Evolutionary conservation across 1,140 invertebrate genomes (phyloP).

Genomic region (Zophobas morio): DNA sequence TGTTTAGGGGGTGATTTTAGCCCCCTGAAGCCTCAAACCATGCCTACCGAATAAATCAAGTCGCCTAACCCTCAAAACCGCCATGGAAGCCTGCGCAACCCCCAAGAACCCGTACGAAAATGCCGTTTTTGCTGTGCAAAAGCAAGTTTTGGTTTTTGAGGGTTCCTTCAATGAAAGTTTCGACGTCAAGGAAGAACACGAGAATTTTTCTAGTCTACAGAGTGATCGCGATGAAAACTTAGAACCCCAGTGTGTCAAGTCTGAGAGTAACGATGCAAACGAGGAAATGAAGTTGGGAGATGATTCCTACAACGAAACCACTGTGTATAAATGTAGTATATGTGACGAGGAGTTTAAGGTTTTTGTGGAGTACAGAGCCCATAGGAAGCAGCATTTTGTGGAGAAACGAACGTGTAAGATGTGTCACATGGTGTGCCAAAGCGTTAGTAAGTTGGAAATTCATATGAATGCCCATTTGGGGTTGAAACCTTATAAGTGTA

Average conservation of each 20-base stretch:
- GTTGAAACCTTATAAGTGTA: slow-evolving; percentile 79
- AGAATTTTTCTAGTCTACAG: slow-evolving; percentile 11
- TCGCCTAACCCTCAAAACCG: too few relatives aligned
- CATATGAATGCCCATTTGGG: slow-evolving; percentile 78
- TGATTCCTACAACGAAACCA: slow-evolving; percentile 54
- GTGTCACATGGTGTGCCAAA: slow-evolving; percentile 66
- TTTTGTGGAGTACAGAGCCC: slow-evolving; percentile 55
- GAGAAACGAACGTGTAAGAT: slow-evolving; percentile 67
- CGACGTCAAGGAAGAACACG: slow-evolving; percentile 4
- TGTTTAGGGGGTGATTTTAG: slow-evolving; percentile 33
- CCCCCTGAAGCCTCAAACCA: slow-evolving; percentile 16
- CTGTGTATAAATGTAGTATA: slow-evolving; percentile 56
- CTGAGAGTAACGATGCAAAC: slow-evolving; percentile 2
- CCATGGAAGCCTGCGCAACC: slow-evolving; percentile 5
- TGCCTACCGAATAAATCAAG: background rate
- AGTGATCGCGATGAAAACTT: slow-evolving; percentile 13
- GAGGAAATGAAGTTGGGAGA: background rate
- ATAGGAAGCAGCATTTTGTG: slow-evolving; percentile 61
- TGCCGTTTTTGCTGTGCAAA: background rate
- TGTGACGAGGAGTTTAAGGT: slow-evolving; percentile 54
- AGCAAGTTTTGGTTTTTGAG: background rate
- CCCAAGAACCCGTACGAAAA: background rate
- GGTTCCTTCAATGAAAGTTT: slow-evolving; percentile 13
- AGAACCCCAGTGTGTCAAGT: background rate
- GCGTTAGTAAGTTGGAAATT: slow-evolving; percentile 72